These are phyloP conservation scores for Squalus acanthias DNA, from an alignment of 2,797 vertebrate genomes.

Conservation along the genomic window DNA sequence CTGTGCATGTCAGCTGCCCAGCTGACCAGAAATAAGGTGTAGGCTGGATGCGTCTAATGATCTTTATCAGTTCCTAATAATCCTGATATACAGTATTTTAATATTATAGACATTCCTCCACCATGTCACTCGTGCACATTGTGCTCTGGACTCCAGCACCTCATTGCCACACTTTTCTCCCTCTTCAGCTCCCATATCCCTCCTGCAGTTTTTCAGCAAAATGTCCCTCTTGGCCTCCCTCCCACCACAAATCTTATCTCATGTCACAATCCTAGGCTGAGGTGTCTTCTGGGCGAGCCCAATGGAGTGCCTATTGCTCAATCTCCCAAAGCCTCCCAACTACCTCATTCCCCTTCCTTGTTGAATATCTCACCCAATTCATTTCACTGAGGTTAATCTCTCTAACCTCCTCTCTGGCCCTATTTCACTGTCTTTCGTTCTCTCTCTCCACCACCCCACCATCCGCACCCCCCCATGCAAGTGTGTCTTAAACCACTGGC, in stretches of 20 bases:
- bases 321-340: neutral
- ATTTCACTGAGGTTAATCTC: too few species aligned
- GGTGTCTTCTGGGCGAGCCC: neutral
- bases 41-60: neutral
- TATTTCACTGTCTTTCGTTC: too few species aligned
- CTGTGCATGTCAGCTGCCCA: neutral
- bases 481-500: too few species aligned
- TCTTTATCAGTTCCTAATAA: neutral
- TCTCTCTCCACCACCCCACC: too few species aligned
- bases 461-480: too few species aligned
- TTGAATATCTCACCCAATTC: too few species aligned
- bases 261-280: neutral
- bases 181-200: neutral
- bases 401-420: too few species aligned
- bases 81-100: neutral
- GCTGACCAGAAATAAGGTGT: neutral
- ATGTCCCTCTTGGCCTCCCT: neutral
- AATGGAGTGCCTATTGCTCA: neutral
- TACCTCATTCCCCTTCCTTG: neutral
- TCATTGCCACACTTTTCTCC: neutral
- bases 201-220: neutral
- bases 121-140: neutral
- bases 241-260: neutral
- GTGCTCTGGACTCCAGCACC: neutral
- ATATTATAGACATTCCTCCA: neutral